These are phyloP conservation scores for Eulemur coronatus DNA, from an alignment of 2,797 vertebrate species.

Conservation along the genomic window DNA sequence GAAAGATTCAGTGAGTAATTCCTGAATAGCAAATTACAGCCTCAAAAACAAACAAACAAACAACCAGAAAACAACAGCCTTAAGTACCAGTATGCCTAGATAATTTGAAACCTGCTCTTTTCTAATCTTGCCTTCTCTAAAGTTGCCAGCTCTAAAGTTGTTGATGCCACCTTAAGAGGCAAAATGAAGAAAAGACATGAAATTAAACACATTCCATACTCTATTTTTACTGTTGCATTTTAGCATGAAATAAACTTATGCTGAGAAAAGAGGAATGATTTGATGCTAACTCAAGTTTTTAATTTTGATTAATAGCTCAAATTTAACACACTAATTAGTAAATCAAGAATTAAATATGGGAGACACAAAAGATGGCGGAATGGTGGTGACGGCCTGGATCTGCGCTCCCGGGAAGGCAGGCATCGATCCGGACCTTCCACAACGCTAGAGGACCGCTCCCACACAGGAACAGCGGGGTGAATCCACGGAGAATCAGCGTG, in stretches of 20 bases:
- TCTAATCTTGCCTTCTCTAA: neutral
- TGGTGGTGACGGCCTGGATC: too few relatives aligned
- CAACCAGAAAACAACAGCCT: neutral
- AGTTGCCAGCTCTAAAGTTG: neutral
- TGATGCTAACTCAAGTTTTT: neutral
- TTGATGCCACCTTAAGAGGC: neutral
- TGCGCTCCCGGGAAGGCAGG: too few relatives aligned
- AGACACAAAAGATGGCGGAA: too few relatives aligned
- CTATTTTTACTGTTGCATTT: neutral
- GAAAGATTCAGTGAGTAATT: neutral
- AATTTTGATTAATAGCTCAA: neutral
- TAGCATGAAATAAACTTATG: neutral
- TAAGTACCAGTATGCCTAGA: neutral
- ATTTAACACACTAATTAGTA: neutral
- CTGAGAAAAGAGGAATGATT: neutral
- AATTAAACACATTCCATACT: neutral
- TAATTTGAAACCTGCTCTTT: neutral
- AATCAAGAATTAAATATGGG: neutral
- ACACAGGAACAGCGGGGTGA: too few relatives aligned
- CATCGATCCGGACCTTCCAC: too few relatives aligned
- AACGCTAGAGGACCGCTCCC: too few relatives aligned
- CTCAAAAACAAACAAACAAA: neutral
- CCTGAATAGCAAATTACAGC: neutral
- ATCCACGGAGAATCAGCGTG: too few relatives aligned
- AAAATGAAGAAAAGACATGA: neutral